These are phyloP conservation scores for Fistularia commersonii DNA, from an alignment of 2,797 vertebrate species.

Conservation along the genomic window DNA sequence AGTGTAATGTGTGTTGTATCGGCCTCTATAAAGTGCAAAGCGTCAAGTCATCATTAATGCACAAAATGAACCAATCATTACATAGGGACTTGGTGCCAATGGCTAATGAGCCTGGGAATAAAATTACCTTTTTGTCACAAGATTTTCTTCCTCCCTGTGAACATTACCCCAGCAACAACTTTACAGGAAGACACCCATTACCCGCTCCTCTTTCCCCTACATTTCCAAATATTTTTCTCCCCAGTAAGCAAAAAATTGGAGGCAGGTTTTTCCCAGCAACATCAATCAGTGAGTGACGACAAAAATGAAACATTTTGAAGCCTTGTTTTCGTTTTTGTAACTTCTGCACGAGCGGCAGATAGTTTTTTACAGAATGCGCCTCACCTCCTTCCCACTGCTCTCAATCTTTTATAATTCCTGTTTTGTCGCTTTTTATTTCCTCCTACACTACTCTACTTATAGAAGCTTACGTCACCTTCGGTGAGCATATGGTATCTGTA, in stretches of 20 bases:
- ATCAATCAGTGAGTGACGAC: background rate
- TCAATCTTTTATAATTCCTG: background rate
- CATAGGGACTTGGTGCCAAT: background rate
- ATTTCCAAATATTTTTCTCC: constrained; percentile 16
- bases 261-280: background rate
- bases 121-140: constrained; percentile 7
- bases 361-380: constrained; percentile 3
- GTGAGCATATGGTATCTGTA: constrained; percentile 35
- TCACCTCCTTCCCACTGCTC: constrained; percentile 8
- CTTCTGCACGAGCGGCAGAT: too few species aligned
- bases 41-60: too few species aligned
- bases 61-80: too few species aligned
- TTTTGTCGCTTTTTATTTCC: constrained; percentile 16
- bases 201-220: constrained; percentile 3
- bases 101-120: constrained; percentile 87
- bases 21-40: too few species aligned
- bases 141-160: constrained; percentile 9
- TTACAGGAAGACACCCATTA: constrained; percentile 23
- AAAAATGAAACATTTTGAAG: background rate
- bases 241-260: constrained; percentile 7
- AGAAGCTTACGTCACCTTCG: constrained; percentile 22
- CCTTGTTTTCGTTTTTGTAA: too few species aligned
- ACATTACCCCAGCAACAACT: constrained; percentile 1
- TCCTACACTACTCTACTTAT: constrained; percentile 15
- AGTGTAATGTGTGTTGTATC: too few species aligned